These are phyloP conservation scores for Dromas ardeola DNA, from an alignment of 2,113 vertebrate genomes.

Conservation along the genomic window DNA sequence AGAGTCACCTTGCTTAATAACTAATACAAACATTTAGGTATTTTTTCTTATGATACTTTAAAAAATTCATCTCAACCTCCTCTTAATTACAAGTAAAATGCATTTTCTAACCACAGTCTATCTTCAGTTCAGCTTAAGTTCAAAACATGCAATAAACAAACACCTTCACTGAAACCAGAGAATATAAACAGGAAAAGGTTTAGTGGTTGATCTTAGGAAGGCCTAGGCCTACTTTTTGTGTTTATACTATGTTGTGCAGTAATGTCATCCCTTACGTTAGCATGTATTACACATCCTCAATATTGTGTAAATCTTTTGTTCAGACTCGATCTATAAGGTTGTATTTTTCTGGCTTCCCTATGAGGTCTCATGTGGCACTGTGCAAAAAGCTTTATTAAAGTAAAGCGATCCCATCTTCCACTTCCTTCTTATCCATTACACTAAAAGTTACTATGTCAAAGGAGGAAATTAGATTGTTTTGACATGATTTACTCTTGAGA, in stretches of 20 bases:
- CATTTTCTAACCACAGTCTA: neutral
- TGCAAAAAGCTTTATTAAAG: neutral
- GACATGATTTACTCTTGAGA: slow-evolving; percentile 38
- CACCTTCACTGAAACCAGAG: neutral
- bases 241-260: neutral
- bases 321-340: neutral
- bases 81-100: neutral
- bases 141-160: neutral
- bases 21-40: neutral
- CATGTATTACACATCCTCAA: neutral
- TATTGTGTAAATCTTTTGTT: neutral
- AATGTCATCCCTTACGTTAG: neutral
- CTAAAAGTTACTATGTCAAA: slow-evolving; percentile 3
- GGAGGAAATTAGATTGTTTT: slow-evolving; percentile 6
- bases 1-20: neutral
- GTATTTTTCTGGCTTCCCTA: neutral
- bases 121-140: neutral
- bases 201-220: neutral
- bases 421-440: neutral
- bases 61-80: neutral
- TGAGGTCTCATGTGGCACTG: neutral
- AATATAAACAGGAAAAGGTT: neutral
- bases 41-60: neutral
- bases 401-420: neutral
- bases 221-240: neutral